phyloP scores from a whole-genome alignment of 2,888 invertebrate genomes.

The Limnephilus rhombicus region DNA sequence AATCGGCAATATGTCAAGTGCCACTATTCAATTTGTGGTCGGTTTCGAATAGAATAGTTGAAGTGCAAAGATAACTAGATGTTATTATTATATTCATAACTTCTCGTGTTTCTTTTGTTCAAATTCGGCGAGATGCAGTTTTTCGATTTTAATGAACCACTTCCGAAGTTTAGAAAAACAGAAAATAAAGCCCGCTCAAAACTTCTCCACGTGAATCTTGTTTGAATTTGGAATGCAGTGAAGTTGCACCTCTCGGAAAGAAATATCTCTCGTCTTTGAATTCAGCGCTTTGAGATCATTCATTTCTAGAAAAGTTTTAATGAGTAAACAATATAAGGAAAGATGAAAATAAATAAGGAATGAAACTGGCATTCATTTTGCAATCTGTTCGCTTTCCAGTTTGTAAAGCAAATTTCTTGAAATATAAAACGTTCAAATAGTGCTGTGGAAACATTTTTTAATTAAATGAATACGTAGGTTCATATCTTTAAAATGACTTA shows the following conservation, averaged over 20 bases:
- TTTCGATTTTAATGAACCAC: neutral
- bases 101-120: neutral
- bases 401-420: neutral
- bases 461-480: neutral
- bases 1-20: neutral
- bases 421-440: neutral
- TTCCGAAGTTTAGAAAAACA: neutral
- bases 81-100: neutral
- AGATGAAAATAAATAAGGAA: neutral
- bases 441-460: neutral
- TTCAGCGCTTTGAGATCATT: constrained; percentile 20
- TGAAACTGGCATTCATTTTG: neutral
- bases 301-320: constrained; percentile 15
- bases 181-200: constrained; percentile 9
- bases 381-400: neutral
- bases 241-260: constrained; percentile 17
- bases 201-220: constrained; percentile 5
- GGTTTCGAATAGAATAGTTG: neutral
- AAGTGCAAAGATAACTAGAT: neutral
- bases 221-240: constrained; percentile 25
- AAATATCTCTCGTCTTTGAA: constrained; percentile 28
- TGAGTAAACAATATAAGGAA: neutral
- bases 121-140: neutral
- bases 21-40: neutral
- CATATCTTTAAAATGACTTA: too few relatives aligned